These are phyloP conservation scores for Eubucco bourcierii DNA, from an alignment of 2,113 vertebrate genomes.

Conservation along the genomic window DNA sequence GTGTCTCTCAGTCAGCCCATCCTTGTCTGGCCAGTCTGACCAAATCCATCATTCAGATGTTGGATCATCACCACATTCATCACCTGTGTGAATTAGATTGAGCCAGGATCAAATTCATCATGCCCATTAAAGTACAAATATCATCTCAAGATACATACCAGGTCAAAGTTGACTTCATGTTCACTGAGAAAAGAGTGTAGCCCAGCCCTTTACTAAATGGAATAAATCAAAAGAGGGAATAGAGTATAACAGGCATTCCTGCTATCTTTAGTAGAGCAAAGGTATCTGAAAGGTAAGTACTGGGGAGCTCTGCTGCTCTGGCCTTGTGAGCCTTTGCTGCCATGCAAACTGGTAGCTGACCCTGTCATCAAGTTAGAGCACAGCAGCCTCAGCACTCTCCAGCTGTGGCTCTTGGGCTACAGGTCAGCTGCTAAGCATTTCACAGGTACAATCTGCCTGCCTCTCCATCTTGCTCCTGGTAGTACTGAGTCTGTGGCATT, in stretches of 20 bases:
- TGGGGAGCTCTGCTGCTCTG: neutral
- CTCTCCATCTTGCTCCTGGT: neutral
- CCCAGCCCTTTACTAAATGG: constrained; percentile 4
- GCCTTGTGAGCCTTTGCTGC: neutral
- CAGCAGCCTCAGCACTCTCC: neutral
- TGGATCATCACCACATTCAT: too few species aligned
- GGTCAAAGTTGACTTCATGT: neutral
- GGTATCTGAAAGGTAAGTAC: neutral
- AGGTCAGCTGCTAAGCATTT: neutral
- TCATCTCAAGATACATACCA: too few species aligned
- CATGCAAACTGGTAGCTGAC: neutral
- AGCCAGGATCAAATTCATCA: too few species aligned
- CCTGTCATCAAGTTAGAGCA: neutral
- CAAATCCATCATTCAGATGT: too few species aligned
- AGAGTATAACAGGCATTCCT: neutral
- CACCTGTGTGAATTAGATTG: too few species aligned
- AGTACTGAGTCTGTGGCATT: neutral
- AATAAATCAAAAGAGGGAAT: constrained; percentile 22
- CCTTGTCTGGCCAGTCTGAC: too few species aligned
- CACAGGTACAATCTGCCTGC: neutral
- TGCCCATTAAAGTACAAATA: too few species aligned
- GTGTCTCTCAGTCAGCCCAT: too few species aligned
- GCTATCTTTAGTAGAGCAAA: neutral
- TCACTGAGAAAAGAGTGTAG: neutral
- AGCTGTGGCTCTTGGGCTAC: neutral